Base-by-base conservation (phyloP, 2,797 vertebrate genomes). In the Sebastes taczanowskii region DNA sequence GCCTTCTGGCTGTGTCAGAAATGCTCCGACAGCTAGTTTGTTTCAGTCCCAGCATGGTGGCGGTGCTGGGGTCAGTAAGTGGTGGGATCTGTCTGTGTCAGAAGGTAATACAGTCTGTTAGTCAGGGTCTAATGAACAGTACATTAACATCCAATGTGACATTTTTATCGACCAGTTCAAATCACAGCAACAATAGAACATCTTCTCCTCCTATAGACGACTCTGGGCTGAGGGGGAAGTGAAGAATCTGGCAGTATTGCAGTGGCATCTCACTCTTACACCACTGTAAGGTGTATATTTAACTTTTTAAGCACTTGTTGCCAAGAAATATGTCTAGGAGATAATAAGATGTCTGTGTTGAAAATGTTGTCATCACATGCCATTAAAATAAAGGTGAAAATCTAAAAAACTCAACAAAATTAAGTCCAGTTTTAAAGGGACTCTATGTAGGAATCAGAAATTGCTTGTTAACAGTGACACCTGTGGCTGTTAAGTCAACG, bases 1-100 rank as follows among this genome's bases (percentile, higher is more conserved):
- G 71, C 56, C 60, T 72, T 73, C 56, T n/a, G 52, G 60, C 65
- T 58, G 30, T 58, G 66, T 77, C 72, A 61, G 34, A 77, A 88
- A 84, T 64, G 49, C 69, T 58, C 68, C 23, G 11, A 35, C 65
- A 55, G 67, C 30, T 18, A 64, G 69, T 83, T 83, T 71, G 65
- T 70, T 86, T 71, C n/a, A 32, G 63, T 25, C 23, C 16, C 74
- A 68, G 58, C 34, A 35, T 20, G 69, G 27, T 13, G 62, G 52
- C 61, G 42, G 61, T 13, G 55, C 56, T 42, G 14, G 13, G 60
- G 27, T 59, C 82, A 46, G 70, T 62, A 34, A 72, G 34, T 69
- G 35, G 27, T 30, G 71, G 55, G 74, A 64, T 76, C 52, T 35
- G 70, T 83, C 46, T 49, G 70, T 30, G 58, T 77, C 46, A 32